phyloP scores from a whole-genome alignment of 53 echinoderm and acorn worm genomes.

The Mesocentrotus franciscanus region DNA sequence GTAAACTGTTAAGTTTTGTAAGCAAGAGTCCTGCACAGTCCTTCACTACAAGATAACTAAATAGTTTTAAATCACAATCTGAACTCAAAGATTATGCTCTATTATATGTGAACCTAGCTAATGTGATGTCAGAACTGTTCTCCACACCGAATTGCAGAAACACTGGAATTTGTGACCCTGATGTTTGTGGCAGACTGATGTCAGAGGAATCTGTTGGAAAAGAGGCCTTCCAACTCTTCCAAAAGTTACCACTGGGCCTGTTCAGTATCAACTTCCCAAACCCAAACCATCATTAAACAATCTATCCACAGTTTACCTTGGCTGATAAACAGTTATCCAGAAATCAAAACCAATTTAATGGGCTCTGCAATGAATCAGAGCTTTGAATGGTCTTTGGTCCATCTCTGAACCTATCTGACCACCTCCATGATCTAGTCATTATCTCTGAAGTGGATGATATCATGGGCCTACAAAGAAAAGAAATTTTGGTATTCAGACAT shows the following conservation, averaged over 20 bases:
- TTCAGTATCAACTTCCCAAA: conserved; percentile 3
- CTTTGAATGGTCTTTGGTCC: neutral
- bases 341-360: conserved; percentile 51
- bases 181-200: neutral
- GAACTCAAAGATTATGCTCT: too few relatives aligned
- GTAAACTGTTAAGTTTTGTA: too few relatives aligned
- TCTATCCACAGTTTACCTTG: conserved; percentile 50
- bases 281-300: conserved; percentile 35
- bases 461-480: neutral
- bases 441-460: conserved; percentile 25
- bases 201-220: neutral
- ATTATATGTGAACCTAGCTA: too few relatives aligned
- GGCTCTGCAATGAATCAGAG: conserved; percentile 43
- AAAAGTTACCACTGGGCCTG: conserved; percentile 37
- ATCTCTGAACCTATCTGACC: neutral
- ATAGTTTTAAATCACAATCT: too few relatives aligned
- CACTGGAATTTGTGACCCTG: neutral
- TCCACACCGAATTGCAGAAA: neutral
- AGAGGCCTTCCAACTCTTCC: neutral
- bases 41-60: too few relatives aligned
- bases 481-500: neutral
- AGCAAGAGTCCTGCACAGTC: too few relatives aligned
- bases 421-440: neutral
- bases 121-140: too few relatives aligned
- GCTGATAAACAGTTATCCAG: neutral